phyloP scores from a whole-genome alignment of 1,140 invertebrate genomes.

The Ceratosolen fusciceps region DNA sequence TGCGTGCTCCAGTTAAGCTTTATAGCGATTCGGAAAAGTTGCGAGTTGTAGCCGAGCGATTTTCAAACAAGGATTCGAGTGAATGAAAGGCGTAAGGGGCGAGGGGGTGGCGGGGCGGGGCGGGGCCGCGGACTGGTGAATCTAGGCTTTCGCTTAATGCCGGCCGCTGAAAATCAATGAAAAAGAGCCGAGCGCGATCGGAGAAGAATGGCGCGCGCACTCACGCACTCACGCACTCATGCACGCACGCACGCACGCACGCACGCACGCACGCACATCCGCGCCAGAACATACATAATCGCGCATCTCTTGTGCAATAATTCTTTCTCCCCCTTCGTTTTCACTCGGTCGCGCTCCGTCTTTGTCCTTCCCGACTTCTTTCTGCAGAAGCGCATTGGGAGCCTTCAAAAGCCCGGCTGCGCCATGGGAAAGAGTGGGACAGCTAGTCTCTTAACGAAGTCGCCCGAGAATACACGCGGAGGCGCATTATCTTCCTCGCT shows the following conservation, averaged over 20 bases:
- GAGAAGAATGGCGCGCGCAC: not conserved
- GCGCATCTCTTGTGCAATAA: slow-evolving; percentile 28
- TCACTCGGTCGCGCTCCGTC: not conserved
- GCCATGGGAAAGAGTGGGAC: no score
- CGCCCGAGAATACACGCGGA: slow-evolving; percentile 9
- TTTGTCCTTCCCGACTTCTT: not conserved
- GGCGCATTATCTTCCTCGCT: not conserved
- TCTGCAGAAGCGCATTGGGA: slow-evolving; percentile 13
- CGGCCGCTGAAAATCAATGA: not conserved
- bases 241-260: no score
- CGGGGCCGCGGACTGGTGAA: no score
- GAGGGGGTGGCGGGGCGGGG: no score
- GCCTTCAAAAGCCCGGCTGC: not conserved
- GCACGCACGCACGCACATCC: not conserved
- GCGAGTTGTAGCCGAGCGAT: no score
- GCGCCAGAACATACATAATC: slow-evolving; percentile 18
- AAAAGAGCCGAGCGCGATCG: not conserved
- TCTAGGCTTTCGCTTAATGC: no score
- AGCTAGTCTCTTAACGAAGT: no score
- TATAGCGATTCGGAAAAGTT: no score
- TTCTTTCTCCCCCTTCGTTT: slow-evolving; percentile 23
- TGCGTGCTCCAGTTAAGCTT: no score
- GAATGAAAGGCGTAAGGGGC: no score
- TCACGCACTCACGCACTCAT: not conserved
- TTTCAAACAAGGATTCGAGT: no score